Evolutionary conservation across 2,113 vertebrate genomes (phyloP).

Genomic region (Tympanuchus pallidicinctus): DNA sequence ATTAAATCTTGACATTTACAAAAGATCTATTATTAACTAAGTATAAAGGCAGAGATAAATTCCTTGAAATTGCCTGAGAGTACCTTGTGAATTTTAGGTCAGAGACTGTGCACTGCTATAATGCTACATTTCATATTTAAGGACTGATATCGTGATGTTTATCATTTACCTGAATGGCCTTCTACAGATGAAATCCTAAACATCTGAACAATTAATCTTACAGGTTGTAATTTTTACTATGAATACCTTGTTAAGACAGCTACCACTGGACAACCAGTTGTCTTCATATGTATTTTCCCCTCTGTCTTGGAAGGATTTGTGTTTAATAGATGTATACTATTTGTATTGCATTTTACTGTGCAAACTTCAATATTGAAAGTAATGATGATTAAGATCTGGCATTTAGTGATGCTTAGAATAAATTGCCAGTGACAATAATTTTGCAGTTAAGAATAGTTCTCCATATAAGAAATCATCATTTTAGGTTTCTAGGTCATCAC

Average conservation of each 20-base stretch:
- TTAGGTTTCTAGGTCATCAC: neutral
- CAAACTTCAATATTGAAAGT: neutral
- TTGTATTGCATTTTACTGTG: neutral
- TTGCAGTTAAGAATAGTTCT: neutral
- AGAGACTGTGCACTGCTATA: neutral
- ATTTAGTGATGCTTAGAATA: neutral
- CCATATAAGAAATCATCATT: neutral
- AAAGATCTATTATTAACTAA: neutral
- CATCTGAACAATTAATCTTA: neutral
- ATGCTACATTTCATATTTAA: neutral
- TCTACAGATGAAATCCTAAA: neutral
- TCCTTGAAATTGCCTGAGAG: neutral
- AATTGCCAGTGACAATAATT: neutral
- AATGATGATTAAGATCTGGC: neutral
- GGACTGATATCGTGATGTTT: neutral
- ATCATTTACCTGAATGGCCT: neutral
- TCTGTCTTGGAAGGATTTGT: neutral
- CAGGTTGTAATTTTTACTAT: neutral
- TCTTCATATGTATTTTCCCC: neutral
- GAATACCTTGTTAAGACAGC: neutral
- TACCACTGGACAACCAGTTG: fast-evolving
- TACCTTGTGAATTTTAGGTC: fast-evolving
- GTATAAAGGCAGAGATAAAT: neutral
- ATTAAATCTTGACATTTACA: neutral
- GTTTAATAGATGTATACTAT: neutral